Conservation (phyloP, 2,888 invertebrate species). For the Ditylenchus weischeri region DNA sequence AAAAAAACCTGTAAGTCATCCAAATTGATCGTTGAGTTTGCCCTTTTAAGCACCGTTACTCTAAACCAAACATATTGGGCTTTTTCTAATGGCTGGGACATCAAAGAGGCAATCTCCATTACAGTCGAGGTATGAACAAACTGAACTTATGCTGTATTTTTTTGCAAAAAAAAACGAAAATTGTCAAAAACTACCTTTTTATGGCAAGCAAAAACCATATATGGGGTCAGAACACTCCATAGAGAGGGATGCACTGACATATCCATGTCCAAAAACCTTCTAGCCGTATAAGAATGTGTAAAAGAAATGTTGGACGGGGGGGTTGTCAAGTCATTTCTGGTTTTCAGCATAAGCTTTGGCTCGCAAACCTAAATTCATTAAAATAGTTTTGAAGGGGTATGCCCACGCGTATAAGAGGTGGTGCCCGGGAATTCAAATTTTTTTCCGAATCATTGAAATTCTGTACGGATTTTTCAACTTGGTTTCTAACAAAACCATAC, state of each 20-base stretch:
- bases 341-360: slow-evolving; percentile 42
- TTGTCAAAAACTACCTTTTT: slow-evolving; percentile 36
- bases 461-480: no score
- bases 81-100: slow-evolving; percentile 36
- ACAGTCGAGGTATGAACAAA: slow-evolving; percentile 28
- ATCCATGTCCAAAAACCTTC: slow-evolving; percentile 48
- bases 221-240: slow-evolving; percentile 39
- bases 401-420: no score
- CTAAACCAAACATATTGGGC: slow-evolving; percentile 53
- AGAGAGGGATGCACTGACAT: slow-evolving; percentile 49
- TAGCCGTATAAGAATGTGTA: slow-evolving; percentile 34
- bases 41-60: slow-evolving; percentile 40
- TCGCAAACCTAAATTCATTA: slow-evolving; percentile 45
- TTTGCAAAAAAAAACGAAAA: neutral
- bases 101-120: slow-evolving; percentile 23
- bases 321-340: slow-evolving; percentile 31
- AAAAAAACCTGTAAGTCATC: slow-evolving; percentile 41
- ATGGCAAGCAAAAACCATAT: slow-evolving; percentile 53
- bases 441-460: no score
- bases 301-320: slow-evolving; percentile 32
- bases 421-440: no score
- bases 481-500: no score
- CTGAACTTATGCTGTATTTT: slow-evolving; percentile 7
- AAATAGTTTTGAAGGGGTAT: no score
- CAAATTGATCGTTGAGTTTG: slow-evolving; percentile 27